Percentiles rank a stretch among this genome's conserved stretches.
These are phyloP conservation scores for Plecotus auritus DNA, from an alignment of 2,113 vertebrate genomes.

Conservation along the genomic window DNA sequence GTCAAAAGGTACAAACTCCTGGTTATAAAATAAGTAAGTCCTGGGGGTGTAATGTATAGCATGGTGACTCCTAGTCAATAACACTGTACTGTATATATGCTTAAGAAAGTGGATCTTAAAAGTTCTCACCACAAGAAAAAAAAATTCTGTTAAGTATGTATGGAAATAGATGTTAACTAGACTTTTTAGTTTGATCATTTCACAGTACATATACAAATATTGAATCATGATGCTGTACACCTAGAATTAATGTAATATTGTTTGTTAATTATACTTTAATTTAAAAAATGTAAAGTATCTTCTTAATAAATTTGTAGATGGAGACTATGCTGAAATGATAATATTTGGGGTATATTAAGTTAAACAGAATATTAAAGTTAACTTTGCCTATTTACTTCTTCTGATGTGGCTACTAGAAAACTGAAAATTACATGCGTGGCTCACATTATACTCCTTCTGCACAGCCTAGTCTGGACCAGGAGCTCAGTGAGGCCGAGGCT, in stretches of 20 bases:
- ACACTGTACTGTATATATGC: not conserved
- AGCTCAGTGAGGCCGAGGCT: not conserved
- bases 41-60: not conserved
- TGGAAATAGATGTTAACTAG: not conserved
- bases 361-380: not conserved
- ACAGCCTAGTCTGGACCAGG: not conserved
- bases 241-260: not conserved
- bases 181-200: too few species aligned
- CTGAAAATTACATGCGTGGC: accelerated
- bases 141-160: not conserved
- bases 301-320: not conserved
- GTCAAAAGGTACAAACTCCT: not conserved
- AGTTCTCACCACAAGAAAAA: not conserved
- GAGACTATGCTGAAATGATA: not conserved
- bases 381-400: not conserved
- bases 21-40: not conserved
- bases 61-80: too few species aligned
- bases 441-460: accelerated
- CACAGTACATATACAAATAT: not conserved
- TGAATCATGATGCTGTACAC: too few species aligned
- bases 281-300: not conserved
- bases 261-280: not conserved
- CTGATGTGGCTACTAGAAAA: not conserved
- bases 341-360: not conserved
- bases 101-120: not conserved